Evolutionary conservation across 2,888 invertebrate species (phyloP), one percentile per base, ranked within the genome.

Genomic region (Eurytoma adleriae): DNA sequence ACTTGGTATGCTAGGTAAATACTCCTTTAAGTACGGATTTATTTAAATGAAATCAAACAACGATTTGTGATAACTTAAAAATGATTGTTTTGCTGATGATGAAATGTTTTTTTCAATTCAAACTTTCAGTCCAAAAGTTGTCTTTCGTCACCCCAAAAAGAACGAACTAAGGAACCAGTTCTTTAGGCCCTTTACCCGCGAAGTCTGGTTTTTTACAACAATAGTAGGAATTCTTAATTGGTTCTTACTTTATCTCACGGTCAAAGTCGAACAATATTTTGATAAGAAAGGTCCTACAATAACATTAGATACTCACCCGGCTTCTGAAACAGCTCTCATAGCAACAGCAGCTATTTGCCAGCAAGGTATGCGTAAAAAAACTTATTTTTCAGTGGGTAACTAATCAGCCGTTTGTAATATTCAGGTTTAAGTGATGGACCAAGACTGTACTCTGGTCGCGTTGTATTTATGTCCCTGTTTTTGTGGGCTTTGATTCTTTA

Each of bases 91-190:
- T 61, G 5, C 62, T 24, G 48, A n/a, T n/a, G n/a, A n/a, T n/a
- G n/a, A n/a, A n/a, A n/a, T n/a, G n/a, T n/a, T n/a, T n/a, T n/a
- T n/a, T n/a, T n/a, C n/a, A n/a, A n/a, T n/a, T n/a, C n/a, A n/a
- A n/a, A n/a, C n/a, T n/a, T n/a, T n/a, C 59, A 80, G 95, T 79
- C 93, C 94, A 1, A 92, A 92, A 67, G 94, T 95, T 86, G 93
- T 95, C 79, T 94, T 95, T 85, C 93, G 95, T 0, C 94, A 94
- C 86, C 95, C 95, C 0, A 93, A 93, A 84, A 92, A 92, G 64
- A 92, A 92, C 0, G 92, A 92, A 20, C 92, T 93, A 85, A 93
- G 92, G 82, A 93, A 93, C 59, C 93, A 94, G 48, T 95, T 94
- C 87, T 91, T 94, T 0, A 92, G 93, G 50, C 95, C 95, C 0